Evolutionary conservation across 2,113 vertebrate genomes (phyloP).

Genomic region (Nesogale talazaci): DNA sequence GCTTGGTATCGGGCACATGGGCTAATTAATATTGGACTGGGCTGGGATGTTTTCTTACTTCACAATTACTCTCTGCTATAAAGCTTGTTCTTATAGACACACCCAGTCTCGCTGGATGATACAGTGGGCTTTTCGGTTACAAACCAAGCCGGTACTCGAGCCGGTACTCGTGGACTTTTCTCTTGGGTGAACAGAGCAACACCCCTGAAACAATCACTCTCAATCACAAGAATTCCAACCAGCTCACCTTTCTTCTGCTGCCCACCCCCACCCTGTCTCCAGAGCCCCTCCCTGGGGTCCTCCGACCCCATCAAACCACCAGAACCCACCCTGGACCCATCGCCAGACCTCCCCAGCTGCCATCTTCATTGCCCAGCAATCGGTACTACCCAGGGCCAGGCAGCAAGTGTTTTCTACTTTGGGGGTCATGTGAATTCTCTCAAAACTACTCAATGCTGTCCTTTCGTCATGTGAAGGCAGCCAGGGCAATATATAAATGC

Average conservation of each 20-base stretch:
- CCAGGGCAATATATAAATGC: not conserved
- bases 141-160: no score
- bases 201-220: not conserved
- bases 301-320: not conserved
- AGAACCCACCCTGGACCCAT: fast-evolving
- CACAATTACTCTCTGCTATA: no score
- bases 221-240: not conserved
- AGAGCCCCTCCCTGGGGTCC: not conserved
- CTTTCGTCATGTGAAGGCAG: not conserved
- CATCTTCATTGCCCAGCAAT: not conserved
- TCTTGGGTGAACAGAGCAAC: no score
- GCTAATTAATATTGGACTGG: no score
- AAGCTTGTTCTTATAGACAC: no score
- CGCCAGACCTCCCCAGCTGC: not conserved
- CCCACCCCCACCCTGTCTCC: not conserved
- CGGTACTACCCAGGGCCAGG: not conserved
- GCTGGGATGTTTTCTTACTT: no score
- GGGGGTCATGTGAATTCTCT: not conserved
- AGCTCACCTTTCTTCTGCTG: not conserved
- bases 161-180: no score
- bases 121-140: not conserved
- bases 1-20: no score
- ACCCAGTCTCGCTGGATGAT: no score
- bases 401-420: not conserved
- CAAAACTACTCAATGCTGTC: no score